Evolutionary conservation across 2,797 vertebrate species (phyloP), one percentile per base, ranked within the genome.

Genomic region (Lithobates pipiens): DNA sequence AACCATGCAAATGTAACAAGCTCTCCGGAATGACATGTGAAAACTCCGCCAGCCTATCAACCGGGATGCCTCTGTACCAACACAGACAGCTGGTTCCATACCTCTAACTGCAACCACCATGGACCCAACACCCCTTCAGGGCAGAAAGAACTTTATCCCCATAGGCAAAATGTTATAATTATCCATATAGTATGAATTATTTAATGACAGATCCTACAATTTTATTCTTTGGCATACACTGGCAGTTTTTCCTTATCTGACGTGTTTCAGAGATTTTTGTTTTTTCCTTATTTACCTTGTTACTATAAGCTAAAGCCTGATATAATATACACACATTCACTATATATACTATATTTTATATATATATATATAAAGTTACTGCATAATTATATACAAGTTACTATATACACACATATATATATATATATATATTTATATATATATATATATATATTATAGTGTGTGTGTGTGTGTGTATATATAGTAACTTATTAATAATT

Each of bases 1-100:
- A 61, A 34, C 61, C 70, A 69, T 76, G 76, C 63, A 87, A 76
- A 87, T 76, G 6, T 36, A 82, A 75, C 57, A 50, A 77, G 83
- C 83, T 27, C 83, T 27, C 25, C 42, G 5, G n/a, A 69, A n/a
- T 39, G 76, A 54, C 69, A 77, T 71, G 36, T 34, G 69, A 34
- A 78, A 63, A 77, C 80, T 82, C 75, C 39, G 54, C 36, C 5
- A 63, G 61, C 68, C 65, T 36, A 29, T 39, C 23, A 25, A 27
- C 42, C 27, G 10, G 16, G n/a, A 10, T 25, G n/a, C 3, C 65
- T 29, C 65, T 29, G 5, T 67, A 13, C 25, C 2, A 46, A 73
- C 39, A 73, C 21, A 39, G 2, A 46, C 23, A 29, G n/a, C n/a
- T n/a, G n/a, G n/a, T n/a, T n/a, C 70, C 50, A 9, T 23, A 15